phyloP scores from a whole-genome alignment of 2,888 invertebrate genomes.

The Oscheius sp. region DNA sequence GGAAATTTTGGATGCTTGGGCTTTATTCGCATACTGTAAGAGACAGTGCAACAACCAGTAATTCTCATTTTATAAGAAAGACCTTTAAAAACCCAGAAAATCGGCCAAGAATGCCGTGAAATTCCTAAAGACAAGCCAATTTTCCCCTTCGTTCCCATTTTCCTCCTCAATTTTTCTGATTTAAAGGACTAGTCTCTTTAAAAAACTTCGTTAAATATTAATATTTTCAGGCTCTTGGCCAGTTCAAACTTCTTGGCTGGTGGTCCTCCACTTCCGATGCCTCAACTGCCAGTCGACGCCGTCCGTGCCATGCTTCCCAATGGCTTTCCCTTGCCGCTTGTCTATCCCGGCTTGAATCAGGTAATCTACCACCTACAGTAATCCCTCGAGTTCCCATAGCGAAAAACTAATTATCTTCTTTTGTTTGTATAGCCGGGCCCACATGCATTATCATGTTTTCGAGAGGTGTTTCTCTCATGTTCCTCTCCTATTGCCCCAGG shows the following conservation, averaged over 20 bases:
- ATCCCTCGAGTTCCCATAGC: neutral
- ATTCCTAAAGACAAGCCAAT: no score
- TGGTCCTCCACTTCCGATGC: neutral
- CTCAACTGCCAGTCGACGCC: neutral
- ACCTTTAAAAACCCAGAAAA: no score
- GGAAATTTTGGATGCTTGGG: no score
- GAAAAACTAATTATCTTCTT: conserved; percentile 17
- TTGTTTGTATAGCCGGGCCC: conserved; percentile 1
- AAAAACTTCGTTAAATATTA: neutral
- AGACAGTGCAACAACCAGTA: no score
- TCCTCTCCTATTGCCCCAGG: neutral
- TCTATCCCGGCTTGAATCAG: conserved; percentile 28
- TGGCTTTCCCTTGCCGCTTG: conserved; percentile 17
- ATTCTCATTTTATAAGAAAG: no score
- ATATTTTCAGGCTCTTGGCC: conserved; percentile 18
- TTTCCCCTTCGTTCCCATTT: no score
- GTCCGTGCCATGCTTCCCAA: conserved; percentile 19
- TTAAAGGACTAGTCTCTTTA: neutral
- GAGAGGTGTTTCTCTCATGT: neutral
- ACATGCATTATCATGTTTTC: conserved; percentile 20
- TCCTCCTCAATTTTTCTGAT: neutral
- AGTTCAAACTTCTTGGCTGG: conserved; percentile 3
- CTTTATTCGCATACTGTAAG: no score
- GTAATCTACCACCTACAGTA: conserved; percentile 13
- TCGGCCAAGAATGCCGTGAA: no score